Conservation (phyloP, 2,797 vertebrate species). For the Helostoma temminkii region DNA sequence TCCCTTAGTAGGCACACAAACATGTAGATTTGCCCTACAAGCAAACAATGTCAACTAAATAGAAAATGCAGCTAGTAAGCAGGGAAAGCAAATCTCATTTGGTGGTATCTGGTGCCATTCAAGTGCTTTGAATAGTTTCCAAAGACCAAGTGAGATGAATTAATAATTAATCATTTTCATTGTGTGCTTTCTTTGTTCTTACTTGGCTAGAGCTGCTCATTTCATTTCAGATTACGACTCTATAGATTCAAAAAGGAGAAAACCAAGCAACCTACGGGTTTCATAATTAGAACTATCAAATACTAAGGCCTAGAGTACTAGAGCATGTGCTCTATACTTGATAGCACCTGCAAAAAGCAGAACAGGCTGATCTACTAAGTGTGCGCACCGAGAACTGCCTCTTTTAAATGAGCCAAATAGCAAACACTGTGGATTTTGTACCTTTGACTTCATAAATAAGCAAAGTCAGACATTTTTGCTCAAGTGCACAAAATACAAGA, state of each 20-base stretch:
- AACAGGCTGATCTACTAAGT: no score
- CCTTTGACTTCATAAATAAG: no score
- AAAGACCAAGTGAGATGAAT: conserved; percentile 54
- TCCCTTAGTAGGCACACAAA: conserved; percentile 57
- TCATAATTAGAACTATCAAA: background rate
- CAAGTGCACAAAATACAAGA: no score
- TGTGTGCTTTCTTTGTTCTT: conserved; percentile 36
- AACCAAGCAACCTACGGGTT: background rate
- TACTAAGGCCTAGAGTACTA: no score
- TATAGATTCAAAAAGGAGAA: conserved; percentile 4
- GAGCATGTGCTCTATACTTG: no score
- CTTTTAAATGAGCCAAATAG: no score
- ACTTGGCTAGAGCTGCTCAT: conserved; percentile 40
- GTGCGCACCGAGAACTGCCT: no score
- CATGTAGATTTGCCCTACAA: conserved; percentile 28
- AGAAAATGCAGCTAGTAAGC: conserved; percentile 36
- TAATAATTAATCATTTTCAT: conserved; percentile 53
- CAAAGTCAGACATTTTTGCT: no score
- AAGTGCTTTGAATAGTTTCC: conserved; percentile 44
- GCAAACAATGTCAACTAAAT: conserved; percentile 38
- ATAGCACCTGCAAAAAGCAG: no score
- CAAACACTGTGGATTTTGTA: no score
- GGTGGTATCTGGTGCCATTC: conserved; percentile 57
- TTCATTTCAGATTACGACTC: conserved; percentile 35
- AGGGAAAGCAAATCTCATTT: conserved; percentile 45